A percentile compares a stretch with the other conserved stretches of the same genome.
These are phyloP conservation scores for Ophiodon elongatus DNA, from an alignment of 2,113 vertebrate species.

Conservation along the genomic window DNA sequence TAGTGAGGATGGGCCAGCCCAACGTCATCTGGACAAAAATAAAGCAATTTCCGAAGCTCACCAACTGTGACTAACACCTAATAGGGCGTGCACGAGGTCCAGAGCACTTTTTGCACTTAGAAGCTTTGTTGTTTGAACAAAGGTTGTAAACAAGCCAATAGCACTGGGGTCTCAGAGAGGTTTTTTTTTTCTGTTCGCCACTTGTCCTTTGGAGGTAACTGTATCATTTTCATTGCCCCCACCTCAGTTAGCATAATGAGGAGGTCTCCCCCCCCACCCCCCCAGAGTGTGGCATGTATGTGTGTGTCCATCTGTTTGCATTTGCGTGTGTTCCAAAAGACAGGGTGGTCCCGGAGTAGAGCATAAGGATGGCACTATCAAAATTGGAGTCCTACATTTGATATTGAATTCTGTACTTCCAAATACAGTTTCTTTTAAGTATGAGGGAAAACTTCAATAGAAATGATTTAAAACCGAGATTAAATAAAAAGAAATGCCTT, in stretches of 20 bases:
- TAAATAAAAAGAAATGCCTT: not conserved
- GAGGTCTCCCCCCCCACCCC: not conserved
- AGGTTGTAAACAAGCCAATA: conserved; percentile 64
- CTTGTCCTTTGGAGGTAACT: conserved; percentile 16
- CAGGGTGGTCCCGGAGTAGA: not conserved
- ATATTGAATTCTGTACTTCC: not conserved
- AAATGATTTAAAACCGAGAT: not conserved
- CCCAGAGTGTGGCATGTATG: not conserved
- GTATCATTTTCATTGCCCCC: conserved; percentile 24
- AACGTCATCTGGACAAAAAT: conserved; percentile 65
- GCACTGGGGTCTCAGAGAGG: conserved; percentile 20
- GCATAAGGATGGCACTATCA: not conserved
- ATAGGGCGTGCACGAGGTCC: conserved; percentile 52
- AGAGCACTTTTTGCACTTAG: conserved; percentile 51
- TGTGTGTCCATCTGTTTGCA: conserved; percentile 7
- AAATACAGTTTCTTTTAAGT: not conserved
- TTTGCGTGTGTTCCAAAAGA: conserved; percentile 24
- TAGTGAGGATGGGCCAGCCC: conserved; percentile 61
- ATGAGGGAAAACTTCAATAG: not conserved
- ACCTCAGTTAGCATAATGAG: conserved; percentile 30
- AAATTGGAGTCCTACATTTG: not conserved
- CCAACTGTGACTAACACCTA: conserved; percentile 78
- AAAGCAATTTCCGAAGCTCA: conserved; percentile 72
- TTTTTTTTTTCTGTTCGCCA: not conserved
- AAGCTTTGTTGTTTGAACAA: conserved; percentile 70